Evolutionary conservation across 2,888 invertebrate genomes (phyloP).

Genomic region (Epirrita christyi): DNA sequence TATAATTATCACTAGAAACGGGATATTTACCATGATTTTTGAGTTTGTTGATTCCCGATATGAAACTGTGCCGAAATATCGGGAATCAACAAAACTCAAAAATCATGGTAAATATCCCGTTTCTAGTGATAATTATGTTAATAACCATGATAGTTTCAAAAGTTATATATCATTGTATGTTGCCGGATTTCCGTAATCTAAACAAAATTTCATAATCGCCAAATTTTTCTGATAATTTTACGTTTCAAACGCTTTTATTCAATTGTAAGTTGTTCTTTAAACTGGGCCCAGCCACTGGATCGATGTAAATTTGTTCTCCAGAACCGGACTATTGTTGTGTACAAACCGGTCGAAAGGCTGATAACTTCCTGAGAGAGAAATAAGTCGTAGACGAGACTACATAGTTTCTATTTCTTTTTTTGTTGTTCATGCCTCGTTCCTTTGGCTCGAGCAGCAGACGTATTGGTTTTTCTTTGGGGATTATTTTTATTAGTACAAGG

Average conservation of each 20-base stretch:
- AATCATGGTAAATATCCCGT: no score
- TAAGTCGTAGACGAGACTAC: constrained; percentile 61
- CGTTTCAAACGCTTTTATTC: not conserved
- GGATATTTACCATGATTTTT: no score
- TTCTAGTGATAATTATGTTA: no score
- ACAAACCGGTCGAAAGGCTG: constrained; percentile 73
- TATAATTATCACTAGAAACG: no score
- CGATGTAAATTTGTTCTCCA: constrained; percentile 33
- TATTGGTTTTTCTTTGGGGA: constrained; percentile 61
- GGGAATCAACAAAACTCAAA: no score
- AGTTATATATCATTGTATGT: no score
- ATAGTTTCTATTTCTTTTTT: constrained; percentile 66
- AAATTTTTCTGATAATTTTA: not conserved
- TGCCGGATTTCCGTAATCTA: no score
- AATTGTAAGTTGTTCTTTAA: not conserved
- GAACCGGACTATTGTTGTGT: constrained; percentile 58
- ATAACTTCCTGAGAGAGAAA: constrained; percentile 76
- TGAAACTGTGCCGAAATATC: no score
- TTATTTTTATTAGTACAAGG: constrained; percentile 59
- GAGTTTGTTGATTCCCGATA: no score
- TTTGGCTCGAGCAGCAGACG: constrained; percentile 57
- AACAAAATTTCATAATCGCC: no score
- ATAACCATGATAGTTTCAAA: no score
- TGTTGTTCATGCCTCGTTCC: constrained; percentile 55
- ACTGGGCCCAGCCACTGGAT: constrained; percentile 27